phyloP scores from a whole-genome alignment of 2,797 vertebrate genomes.

The Adrianichthys oophorus region DNA sequence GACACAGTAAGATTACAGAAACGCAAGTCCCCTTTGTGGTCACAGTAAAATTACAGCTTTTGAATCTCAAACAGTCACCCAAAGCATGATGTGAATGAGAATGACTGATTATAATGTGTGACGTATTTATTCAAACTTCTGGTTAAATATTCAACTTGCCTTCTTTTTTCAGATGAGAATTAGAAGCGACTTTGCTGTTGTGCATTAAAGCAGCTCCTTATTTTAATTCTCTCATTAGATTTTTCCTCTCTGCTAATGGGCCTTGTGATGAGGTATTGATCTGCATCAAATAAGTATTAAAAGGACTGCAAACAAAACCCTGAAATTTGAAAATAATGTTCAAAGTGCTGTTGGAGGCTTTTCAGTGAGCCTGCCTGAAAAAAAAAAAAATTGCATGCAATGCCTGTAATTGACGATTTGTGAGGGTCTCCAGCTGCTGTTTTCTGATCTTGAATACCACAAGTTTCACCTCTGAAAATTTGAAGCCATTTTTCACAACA shows the following conservation, averaged over 20 bases:
- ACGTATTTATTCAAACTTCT: slow-evolving; percentile 26
- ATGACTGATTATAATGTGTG: slow-evolving; percentile 42
- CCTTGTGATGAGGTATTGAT: slow-evolving; percentile 80
- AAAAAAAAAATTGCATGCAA: background rate
- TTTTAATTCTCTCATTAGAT: slow-evolving; percentile 67
- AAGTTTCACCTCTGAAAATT: background rate
- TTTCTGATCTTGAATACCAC: background rate
- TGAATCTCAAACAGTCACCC: slow-evolving; percentile 15
- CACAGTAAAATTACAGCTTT: background rate
- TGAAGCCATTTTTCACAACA: background rate
- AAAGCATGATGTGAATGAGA: slow-evolving; percentile 10
- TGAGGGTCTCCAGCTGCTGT: background rate
- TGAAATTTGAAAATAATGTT: slow-evolving; percentile 17
- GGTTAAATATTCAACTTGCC: slow-evolving; percentile 8
- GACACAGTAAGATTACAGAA: slow-evolving; percentile 24
- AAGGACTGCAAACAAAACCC: slow-evolving; percentile 20
- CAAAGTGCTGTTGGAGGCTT: slow-evolving; percentile 18
- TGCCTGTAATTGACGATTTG: background rate
- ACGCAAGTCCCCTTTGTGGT: background rate
- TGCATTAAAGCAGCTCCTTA: slow-evolving; percentile 55
- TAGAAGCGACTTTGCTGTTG: slow-evolving; percentile 27
- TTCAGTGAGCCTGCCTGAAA: slow-evolving; percentile 7
- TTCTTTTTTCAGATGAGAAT: slow-evolving; percentile 34
- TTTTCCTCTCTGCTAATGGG: slow-evolving; percentile 73
- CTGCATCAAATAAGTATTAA: slow-evolving; percentile 49